Percentiles rank a stretch among this genome's conserved stretches.
Evolutionary conservation across 2,888 invertebrate genomes (phyloP).

Genomic region (Apamea crenata): DNA sequence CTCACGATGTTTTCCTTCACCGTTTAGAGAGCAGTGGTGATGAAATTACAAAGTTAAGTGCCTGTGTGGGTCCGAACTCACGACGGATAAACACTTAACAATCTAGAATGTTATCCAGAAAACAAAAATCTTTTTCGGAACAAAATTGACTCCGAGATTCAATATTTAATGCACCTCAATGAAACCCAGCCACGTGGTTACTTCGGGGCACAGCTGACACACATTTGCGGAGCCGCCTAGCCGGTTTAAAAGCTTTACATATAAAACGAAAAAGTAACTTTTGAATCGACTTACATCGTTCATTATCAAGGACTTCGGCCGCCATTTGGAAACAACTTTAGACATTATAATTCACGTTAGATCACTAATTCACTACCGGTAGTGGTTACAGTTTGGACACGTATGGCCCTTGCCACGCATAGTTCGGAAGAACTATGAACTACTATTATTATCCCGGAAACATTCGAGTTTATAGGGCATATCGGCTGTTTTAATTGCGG

Average conservation of each 20-base stretch:
- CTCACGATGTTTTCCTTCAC: not conserved
- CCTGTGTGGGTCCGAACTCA: not conserved
- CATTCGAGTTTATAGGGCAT: not conserved
- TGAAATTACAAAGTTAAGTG: not conserved
- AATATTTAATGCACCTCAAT: conserved; percentile 20
- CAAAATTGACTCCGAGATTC: not conserved
- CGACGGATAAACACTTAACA: not conserved
- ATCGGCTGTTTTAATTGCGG: not conserved
- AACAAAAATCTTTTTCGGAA: not conserved
- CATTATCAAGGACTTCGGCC: conserved; percentile 42
- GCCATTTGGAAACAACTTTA: conserved; percentile 11
- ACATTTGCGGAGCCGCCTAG: conserved; percentile 38
- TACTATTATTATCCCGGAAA: conserved; percentile 39
- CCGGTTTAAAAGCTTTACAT: conserved; percentile 36
- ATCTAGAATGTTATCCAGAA: not conserved
- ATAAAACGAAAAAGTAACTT: conserved; percentile 8
- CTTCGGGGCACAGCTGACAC: conserved; percentile 34
- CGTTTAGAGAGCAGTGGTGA: not conserved
- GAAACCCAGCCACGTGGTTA: conserved; percentile 37
- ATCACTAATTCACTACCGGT: conserved; percentile 17
- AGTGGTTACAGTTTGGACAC: conserved; percentile 17
- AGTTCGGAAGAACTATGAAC: conserved; percentile 9
- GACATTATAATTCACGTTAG: conserved; percentile 32
- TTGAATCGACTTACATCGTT: conserved; percentile 38
- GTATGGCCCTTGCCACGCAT: not conserved